Evolutionary conservation across 2,113 vertebrate species (phyloP).

Genomic region (Collichthys lucidus): DNA sequence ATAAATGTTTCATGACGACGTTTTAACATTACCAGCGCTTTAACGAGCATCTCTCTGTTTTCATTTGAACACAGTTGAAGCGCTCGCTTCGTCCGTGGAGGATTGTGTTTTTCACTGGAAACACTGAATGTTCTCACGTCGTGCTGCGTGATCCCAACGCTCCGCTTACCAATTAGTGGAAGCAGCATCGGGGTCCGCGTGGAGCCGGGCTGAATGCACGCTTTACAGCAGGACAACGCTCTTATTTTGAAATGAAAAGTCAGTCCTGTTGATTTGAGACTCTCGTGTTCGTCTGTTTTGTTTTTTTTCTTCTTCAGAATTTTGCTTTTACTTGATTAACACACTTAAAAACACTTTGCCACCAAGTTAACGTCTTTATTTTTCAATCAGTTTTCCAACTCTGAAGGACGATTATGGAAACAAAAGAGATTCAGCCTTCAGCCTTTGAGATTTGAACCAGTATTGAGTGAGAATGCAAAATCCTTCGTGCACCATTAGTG

Average conservation of each 20-base stretch:
- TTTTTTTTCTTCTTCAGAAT: too few relatives aligned
- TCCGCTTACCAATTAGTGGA: constrained; percentile 13
- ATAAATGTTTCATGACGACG: not conserved
- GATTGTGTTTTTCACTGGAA: constrained; percentile 15
- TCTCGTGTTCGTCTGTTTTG: too few relatives aligned
- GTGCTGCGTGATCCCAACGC: constrained; percentile 12
- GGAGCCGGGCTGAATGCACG: not conserved
- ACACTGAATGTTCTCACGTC: constrained; percentile 1
- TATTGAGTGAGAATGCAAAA: too few relatives aligned
- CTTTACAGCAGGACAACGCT: not conserved
- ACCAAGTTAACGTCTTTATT: too few relatives aligned
- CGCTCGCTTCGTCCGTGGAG: constrained; percentile 19
- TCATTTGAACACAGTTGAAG: constrained; percentile 27
- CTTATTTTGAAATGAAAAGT: not conserved
- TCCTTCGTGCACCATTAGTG: too few relatives aligned
- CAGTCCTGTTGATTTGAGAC: too few relatives aligned
- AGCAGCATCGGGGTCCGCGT: not conserved
- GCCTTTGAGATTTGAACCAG: too few relatives aligned
- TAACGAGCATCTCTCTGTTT: constrained; percentile 9
- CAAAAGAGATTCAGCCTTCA: too few relatives aligned
- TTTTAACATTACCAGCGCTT: not conserved
- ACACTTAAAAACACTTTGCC: too few relatives aligned
- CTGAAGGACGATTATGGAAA: too few relatives aligned
- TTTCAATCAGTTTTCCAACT: too few relatives aligned
- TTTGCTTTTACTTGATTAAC: too few relatives aligned